A percentile compares a stretch with the other conserved stretches of the same genome.
These are phyloP conservation scores for Ophonus ardosiacus DNA, from an alignment of 2,888 invertebrate species.

Conservation along the genomic window DNA sequence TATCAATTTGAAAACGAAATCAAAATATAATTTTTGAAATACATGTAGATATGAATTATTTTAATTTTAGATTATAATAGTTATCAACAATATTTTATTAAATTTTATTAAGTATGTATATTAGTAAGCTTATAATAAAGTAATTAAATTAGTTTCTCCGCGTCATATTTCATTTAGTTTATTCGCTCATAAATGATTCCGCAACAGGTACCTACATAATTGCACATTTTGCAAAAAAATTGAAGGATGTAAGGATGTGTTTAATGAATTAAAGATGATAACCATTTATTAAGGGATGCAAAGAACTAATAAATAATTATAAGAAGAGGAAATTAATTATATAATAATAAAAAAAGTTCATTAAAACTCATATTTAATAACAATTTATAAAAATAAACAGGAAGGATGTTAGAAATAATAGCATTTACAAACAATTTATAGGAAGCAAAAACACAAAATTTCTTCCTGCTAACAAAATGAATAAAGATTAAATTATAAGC, in stretches of 20 bases:
- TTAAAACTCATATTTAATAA: conserved; percentile 3
- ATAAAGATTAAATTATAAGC: too few species aligned
- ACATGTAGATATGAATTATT: not conserved
- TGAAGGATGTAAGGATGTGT: not conserved
- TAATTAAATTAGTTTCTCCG: too few species aligned
- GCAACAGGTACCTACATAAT: not conserved
- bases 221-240: not conserved
- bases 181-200: not conserved
- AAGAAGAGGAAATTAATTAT: conserved; percentile 27
- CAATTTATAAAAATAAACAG: conserved; percentile 3
- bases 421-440: conserved; percentile 24
- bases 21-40: not conserved
- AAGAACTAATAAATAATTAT: conserved; percentile 22
- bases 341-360: conserved; percentile 1
- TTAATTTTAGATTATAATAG: not conserved
- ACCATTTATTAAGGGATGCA: conserved; percentile 12
- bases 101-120: not conserved
- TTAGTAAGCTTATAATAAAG: too few species aligned
- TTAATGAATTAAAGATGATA: conserved; percentile 34
- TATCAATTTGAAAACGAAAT: not conserved
- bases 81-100: not conserved
- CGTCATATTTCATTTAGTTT: not conserved
- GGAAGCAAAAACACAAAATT: conserved; percentile 29
- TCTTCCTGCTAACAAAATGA: not conserved
- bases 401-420: conserved; percentile 47